Evolutionary conservation across 2,113 vertebrate genomes (phyloP).

Genomic region (Pangasianodon gigas): DNA sequence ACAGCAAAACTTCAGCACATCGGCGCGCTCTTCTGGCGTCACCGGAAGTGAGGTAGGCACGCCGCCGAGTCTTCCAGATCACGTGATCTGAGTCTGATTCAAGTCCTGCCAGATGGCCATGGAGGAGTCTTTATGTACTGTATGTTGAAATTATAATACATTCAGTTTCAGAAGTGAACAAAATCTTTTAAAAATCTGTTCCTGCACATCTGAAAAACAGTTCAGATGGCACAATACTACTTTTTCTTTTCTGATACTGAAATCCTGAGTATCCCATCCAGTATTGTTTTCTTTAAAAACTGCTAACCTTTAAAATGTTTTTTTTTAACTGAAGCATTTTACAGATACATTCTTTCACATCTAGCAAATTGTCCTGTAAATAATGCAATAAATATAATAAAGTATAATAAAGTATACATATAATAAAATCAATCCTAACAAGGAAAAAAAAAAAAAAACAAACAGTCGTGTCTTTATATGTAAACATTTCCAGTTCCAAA

Average conservation of each 20-base stretch:
- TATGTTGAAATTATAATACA: neutral
- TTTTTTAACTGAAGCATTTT: neutral
- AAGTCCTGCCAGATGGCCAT: too few relatives aligned
- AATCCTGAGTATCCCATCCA: too few relatives aligned
- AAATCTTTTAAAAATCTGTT: neutral
- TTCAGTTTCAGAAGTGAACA: neutral
- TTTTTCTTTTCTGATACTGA: too few relatives aligned
- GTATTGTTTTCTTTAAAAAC: too few relatives aligned
- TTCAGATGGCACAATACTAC: neutral
- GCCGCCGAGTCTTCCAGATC: neutral
- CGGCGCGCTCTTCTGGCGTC: constrained; percentile 63
- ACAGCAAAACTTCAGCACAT: constrained; percentile 74
- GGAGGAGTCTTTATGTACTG: neutral
- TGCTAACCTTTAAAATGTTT: too few relatives aligned
- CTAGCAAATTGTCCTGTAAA: neutral
- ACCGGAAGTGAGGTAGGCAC: constrained; percentile 23
- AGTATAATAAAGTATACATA: neutral
- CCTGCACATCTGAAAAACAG: neutral
- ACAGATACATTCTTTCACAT: neutral
- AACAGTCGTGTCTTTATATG: neutral
- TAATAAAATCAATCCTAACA: neutral
- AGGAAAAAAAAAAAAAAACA: neutral
- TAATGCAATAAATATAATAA: neutral
- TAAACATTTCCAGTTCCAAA: neutral
- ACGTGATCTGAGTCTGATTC: constrained; percentile 32